A percentile compares a stretch with the other conserved stretches of the same genome.
These are phyloP conservation scores for Arrhamphus sclerolepis DNA, from an alignment of 2,797 vertebrate genomes.

Conservation along the genomic window DNA sequence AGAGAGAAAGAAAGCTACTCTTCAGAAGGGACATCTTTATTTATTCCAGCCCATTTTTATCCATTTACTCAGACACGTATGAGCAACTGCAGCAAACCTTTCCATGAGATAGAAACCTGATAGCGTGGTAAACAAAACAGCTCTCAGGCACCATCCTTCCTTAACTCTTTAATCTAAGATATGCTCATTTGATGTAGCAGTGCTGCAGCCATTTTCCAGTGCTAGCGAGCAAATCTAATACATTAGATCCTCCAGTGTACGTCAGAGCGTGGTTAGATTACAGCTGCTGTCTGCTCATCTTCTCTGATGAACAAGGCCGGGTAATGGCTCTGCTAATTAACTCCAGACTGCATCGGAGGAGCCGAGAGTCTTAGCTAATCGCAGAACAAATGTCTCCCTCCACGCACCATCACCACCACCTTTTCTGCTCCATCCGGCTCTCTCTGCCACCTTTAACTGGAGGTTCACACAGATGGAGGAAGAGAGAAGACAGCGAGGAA, in stretches of 20 bases:
- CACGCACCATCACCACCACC: neutral
- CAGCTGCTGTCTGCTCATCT: constrained; percentile 62
- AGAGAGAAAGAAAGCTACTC: constrained; percentile 4
- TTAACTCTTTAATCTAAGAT: constrained; percentile 50
- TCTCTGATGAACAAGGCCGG: constrained; percentile 48
- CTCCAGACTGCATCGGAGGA: constrained; percentile 59
- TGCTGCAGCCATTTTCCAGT: constrained; percentile 21
- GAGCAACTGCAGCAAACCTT: constrained; percentile 36
- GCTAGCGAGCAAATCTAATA: constrained; percentile 37
- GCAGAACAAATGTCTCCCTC: constrained; percentile 54
- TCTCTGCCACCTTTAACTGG: constrained; percentile 34
- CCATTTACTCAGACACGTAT: constrained; percentile 2
- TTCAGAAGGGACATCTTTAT: constrained; percentile 34
- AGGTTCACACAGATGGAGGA: constrained; percentile 15
- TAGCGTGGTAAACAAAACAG: constrained; percentile 14
- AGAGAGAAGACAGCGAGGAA: constrained; percentile 20
- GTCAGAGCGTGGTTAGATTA: constrained; percentile 53
- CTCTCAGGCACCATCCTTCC: constrained; percentile 30
- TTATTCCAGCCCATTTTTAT: constrained; percentile 15
- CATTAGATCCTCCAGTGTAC: constrained; percentile 38
- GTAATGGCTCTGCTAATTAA: constrained; percentile 76
- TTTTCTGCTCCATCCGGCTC: constrained; percentile 13
- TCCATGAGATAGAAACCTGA: constrained; percentile 30
- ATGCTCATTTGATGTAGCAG: constrained; percentile 24
- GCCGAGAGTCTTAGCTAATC: constrained; percentile 59